Base-by-base conservation (phyloP, 1,140 invertebrate genomes). In the Leguminivora glycinivorella region DNA sequence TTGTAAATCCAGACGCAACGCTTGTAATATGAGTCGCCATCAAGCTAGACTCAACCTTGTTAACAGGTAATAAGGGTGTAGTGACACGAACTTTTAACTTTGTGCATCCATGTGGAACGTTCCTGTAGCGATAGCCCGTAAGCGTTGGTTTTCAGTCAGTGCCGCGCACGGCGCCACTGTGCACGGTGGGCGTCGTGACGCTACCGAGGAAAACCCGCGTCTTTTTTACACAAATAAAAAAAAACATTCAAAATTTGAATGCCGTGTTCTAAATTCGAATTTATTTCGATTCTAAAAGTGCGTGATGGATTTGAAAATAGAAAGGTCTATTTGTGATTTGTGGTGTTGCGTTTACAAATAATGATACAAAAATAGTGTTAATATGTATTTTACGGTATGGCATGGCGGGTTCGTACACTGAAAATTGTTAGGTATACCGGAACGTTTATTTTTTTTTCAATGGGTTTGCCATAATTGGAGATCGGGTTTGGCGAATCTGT, bases 141-240 rank as follows among this genome's bases (percentile, higher is more conserved):
- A 17, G 19, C 19, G 19, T 73, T 73, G 58, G 76, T 77, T 87
- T 87, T 82, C 77, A 85, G 84, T 74, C 86, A 90, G 88, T 91
- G 83, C 85, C 87, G 85, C 80, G 79, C 81, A 83, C 75, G 87
- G 88, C 88, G 88, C 86, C 86, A 85, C 84, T 83, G 76, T 82
- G 70, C 82, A 78, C 76, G 85, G 86, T 83, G 82, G 85, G 83
- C 86, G 87, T 87, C 83, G 83, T 81, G 81, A 84, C 80, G 88
- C 85, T 74, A 72, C 83, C 78, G 17, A 56, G 76, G 69, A 72
- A 73, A 78, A 82, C 67, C 72, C 75, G 74, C 77, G 78, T 78
- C 78, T 70, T 69, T 80, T 79, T 73, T 69, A 72, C 40, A 79
- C 72, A 78, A 52, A 70, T 75, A 70, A 75, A 38, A 38, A 38